Base-by-base conservation (phyloP, 2,113 vertebrate genomes). In the Empidonax alnorum region DNA sequence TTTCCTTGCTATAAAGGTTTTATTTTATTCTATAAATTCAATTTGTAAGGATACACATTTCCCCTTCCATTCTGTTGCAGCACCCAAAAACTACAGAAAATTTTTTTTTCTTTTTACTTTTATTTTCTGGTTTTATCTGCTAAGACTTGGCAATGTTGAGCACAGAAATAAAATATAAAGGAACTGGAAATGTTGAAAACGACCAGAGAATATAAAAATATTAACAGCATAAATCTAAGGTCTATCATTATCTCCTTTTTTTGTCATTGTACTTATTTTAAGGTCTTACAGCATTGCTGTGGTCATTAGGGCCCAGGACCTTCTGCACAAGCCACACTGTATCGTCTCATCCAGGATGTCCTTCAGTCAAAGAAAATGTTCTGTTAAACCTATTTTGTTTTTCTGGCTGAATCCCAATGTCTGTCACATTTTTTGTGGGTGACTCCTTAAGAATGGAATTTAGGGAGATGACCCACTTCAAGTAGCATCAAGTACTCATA, bases 1-100 rank as follows among this genome's bases (percentile, higher is more conserved):
- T 72, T 78, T 82, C 27, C 46, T 78, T 78, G 12, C 18, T 68
- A 61, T 53, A 69, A 68, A 95, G 2, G 2, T 61, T 93, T 81
- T 75, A 72, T 65, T 94, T 87, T 91, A 41, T 67, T 76, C 53
- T 74, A 50, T 79, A 76, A 76, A 73, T 75, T 86, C 24, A 73
- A 12, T 49, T 49, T 69, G 58, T 31, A 50, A 50, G 67, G 56
- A 63, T 35, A 52, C 6, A 37, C 0, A 2, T 87, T 85, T 91
- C 73, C 16, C 11, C 12, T 90, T 88, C 25, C 23, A 12, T 52
- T 73, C 28, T 56, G 15, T 17, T 87, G 22, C 4, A 91, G 17
- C 16, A 52, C 68, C 15, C 24, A 75, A 75, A 20, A 76, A 24
- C 13, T n/a, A 56, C 0, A 65, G 52, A 73, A 83, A 82, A 12